These are phyloP conservation scores for Leptura quadrifasciata DNA, from an alignment of 2,888 invertebrate species.

Conservation along the genomic window DNA sequence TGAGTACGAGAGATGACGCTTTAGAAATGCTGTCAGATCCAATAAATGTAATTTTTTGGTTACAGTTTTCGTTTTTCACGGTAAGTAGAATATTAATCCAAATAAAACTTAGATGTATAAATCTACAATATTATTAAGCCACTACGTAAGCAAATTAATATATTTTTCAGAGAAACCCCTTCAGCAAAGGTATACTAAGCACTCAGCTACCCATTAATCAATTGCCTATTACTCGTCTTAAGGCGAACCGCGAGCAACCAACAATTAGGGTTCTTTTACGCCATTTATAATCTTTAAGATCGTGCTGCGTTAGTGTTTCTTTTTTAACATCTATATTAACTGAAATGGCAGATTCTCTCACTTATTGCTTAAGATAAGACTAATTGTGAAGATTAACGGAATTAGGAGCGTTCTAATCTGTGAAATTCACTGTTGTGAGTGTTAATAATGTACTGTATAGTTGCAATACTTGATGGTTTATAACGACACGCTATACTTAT, in stretches of 20 bases:
- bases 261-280: slow-evolving; percentile 46
- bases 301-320: slow-evolving; percentile 34
- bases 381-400: slow-evolving; percentile 15
- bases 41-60: too few species aligned
- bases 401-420: not conserved
- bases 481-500: not conserved
- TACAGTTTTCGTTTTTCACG: too few species aligned
- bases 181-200: slow-evolving; percentile 15
- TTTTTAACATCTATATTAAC: slow-evolving; percentile 42
- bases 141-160: not conserved
- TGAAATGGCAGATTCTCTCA: slow-evolving; percentile 24
- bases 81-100: too few species aligned
- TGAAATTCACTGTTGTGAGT: slow-evolving; percentile 11
- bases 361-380: slow-evolving; percentile 31
- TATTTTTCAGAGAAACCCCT: not conserved
- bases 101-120: too few species aligned
- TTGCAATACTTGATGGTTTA: not conserved
- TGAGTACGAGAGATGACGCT: too few species aligned
- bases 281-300: slow-evolving; percentile 44
- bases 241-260: slow-evolving; percentile 30
- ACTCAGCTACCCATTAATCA: slow-evolving; percentile 44
- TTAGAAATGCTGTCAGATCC: too few species aligned
- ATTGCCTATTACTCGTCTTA: slow-evolving; percentile 39
- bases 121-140: not conserved
- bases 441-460: slow-evolving; percentile 4